These are phyloP conservation scores for Hyppa rectilinea DNA, from an alignment of 2,888 invertebrate species.

Conservation along the genomic window DNA sequence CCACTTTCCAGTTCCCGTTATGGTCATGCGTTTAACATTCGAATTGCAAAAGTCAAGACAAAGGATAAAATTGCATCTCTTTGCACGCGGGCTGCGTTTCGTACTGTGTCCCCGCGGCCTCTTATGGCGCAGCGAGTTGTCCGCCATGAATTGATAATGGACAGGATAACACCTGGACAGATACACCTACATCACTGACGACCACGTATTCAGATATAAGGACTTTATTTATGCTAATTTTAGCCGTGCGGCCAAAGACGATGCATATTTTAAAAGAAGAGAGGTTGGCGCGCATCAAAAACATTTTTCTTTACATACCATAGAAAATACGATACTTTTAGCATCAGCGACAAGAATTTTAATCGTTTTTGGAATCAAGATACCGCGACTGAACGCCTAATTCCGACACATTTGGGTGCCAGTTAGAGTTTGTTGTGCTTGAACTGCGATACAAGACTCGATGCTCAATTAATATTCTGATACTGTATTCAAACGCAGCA, in stretches of 20 bases:
- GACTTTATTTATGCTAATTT: conserved; percentile 54
- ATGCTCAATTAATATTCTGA: conserved; percentile 12
- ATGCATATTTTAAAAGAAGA: conserved; percentile 35
- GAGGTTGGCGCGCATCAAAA: conserved; percentile 19
- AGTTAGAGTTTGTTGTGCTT: neutral
- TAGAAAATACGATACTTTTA: conserved; percentile 11
- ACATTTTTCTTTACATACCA: conserved; percentile 5
- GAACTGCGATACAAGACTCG: neutral
- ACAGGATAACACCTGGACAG: conserved; percentile 85
- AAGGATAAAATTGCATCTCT: conserved; percentile 73
- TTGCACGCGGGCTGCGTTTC: conserved; percentile 67
- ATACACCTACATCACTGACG: conserved; percentile 68
- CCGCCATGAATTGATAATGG: conserved; percentile 81
- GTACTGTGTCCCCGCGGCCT: conserved; percentile 49
- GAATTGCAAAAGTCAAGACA: conserved; percentile 66
- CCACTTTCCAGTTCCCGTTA: conserved; percentile 71
- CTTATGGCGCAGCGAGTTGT: conserved; percentile 63
- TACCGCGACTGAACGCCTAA: neutral
- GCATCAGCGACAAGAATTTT: neutral
- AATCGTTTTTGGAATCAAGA: neutral
- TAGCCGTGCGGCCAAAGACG: conserved; percentile 24
- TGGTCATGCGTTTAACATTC: conserved; percentile 72
- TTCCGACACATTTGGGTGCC: neutral
- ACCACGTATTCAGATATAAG: conserved; percentile 56
- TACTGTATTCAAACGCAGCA: neutral